phyloP scores from a whole-genome alignment of 2,113 vertebrate genomes.

The Nothobranchius furzeri region DNA sequence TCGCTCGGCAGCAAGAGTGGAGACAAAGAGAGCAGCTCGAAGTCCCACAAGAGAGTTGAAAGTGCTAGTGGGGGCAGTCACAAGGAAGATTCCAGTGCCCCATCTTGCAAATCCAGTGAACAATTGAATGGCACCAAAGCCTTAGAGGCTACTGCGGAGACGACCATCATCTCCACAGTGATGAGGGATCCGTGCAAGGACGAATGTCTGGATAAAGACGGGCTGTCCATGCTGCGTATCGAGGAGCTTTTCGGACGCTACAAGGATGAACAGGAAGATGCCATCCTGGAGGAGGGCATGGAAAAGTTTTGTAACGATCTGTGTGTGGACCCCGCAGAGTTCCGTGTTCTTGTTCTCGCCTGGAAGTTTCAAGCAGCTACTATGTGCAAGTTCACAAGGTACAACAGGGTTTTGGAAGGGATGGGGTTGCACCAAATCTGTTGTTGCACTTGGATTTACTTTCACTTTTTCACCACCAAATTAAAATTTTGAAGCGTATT shows the following conservation, averaged over 20 bases:
- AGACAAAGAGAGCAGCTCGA: slow-evolving; percentile 89
- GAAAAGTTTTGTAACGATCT: slow-evolving; percentile 97
- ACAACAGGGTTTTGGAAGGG: slow-evolving; percentile 40
- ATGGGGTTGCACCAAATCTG: not conserved
- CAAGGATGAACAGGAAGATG: slow-evolving; percentile 94
- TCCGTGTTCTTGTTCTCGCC: slow-evolving; percentile 94
- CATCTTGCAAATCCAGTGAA: slow-evolving; percentile 85
- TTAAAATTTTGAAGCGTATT: too few relatives aligned
- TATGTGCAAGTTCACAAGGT: slow-evolving; percentile 99
- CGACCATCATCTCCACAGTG: slow-evolving; percentile 75
- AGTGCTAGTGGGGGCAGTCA: slow-evolving; percentile 80
- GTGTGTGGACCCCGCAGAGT: slow-evolving; percentile 96
- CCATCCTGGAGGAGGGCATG: slow-evolving; percentile 98
- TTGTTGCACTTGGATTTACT: too few relatives aligned
- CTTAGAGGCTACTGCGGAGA: slow-evolving; percentile 83
- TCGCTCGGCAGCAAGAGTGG: slow-evolving; percentile 98
- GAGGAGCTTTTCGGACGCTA: slow-evolving; percentile 92
- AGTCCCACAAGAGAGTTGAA: slow-evolving; percentile 88
- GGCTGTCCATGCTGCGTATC: slow-evolving; percentile 85
- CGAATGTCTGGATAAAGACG: slow-evolving; percentile 80
- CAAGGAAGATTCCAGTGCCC: slow-evolving; percentile 84
- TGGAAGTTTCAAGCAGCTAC: slow-evolving; percentile 99
- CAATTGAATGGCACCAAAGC: slow-evolving; percentile 95
- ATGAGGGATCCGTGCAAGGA: slow-evolving; percentile 81
- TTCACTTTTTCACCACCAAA: too few relatives aligned